These are phyloP conservation scores for Stegophylla sp. DNA, from an alignment of 2,888 invertebrate species.

Conservation along the genomic window DNA sequence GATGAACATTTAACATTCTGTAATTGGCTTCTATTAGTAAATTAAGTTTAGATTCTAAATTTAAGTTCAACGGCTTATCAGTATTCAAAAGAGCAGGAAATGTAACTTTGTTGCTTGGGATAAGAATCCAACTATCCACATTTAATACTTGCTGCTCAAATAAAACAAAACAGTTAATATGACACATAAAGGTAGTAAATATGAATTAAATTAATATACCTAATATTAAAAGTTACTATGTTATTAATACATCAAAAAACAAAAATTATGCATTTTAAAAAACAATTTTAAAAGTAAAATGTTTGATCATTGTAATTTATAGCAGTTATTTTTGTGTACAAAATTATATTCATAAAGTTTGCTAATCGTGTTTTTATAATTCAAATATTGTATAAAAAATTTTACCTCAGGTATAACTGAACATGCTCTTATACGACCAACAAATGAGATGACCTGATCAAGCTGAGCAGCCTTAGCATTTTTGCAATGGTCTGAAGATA, in stretches of 20 bases:
- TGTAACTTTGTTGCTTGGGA: constrained; percentile 64
- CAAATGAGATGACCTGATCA: constrained; percentile 71
- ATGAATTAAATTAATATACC: constrained; percentile 31
- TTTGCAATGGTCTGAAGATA: constrained; percentile 63
- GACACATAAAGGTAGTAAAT: too few relatives aligned
- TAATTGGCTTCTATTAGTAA: constrained; percentile 58
- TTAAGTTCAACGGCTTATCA: constrained; percentile 35
- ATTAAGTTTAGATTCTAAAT: constrained; percentile 46
- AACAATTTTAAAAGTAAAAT: too few relatives aligned
- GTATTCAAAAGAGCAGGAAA: constrained; percentile 63
- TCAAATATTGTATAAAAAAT: too few relatives aligned
- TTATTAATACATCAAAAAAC: not conserved
- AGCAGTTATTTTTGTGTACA: too few relatives aligned
- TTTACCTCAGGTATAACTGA: constrained; percentile 70
- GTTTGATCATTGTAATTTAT: too few relatives aligned
- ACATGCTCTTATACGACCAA: constrained; percentile 68
- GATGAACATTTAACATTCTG: not conserved
- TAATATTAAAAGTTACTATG: too few relatives aligned
- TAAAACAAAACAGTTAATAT: constrained; percentile 40
- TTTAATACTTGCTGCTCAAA: constrained; percentile 66
- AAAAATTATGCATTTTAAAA: too few relatives aligned
- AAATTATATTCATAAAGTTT: too few relatives aligned
- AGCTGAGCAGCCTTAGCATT: constrained; percentile 65
- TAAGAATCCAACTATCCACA: constrained; percentile 66
- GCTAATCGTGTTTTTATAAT: too few relatives aligned